Percentiles rank a stretch among this genome's conserved stretches.
Evolutionary conservation across 2,888 invertebrate species (phyloP).

Genomic region (Chrysodeixis includens): DNA sequence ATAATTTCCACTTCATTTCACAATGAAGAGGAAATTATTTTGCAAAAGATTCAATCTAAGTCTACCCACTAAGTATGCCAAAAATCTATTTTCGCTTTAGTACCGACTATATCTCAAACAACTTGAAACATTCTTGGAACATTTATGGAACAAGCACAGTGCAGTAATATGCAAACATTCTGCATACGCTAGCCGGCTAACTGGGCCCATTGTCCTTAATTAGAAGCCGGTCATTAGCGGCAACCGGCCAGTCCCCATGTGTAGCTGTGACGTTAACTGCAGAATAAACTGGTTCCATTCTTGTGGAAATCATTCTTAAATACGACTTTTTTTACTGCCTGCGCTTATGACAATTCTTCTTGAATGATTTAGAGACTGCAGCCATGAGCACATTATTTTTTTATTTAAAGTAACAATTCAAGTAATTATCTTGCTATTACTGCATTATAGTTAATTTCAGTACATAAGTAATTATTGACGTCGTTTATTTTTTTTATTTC

Average conservation of each 20-base stretch:
- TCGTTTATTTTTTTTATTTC: too few relatives aligned
- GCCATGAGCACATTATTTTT: background rate
- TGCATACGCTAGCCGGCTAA: conserved; percentile 30
- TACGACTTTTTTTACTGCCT: background rate
- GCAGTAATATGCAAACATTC: conserved; percentile 51
- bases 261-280: conserved; percentile 16
- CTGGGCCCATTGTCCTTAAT: conserved; percentile 54
- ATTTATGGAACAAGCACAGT: conserved; percentile 1
- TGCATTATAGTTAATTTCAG: too few relatives aligned
- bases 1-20: too few relatives aligned
- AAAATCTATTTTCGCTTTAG: background rate
- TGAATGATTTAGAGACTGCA: background rate
- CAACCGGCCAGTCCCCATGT: conserved; percentile 15
- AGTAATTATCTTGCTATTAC: too few relatives aligned
- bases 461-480: too few relatives aligned
- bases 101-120: background rate
- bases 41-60: too few relatives aligned
- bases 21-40: too few relatives aligned
- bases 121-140: background rate
- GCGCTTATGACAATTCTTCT: background rate
- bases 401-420: background rate
- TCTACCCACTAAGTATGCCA: background rate
- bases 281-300: background rate
- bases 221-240: conserved; percentile 43
- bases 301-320: background rate